Percentiles rank a stretch among this genome's conserved stretches.
These are phyloP conservation scores for Tragelaphus scriptus DNA, from an alignment of 2,113 vertebrate genomes.

Conservation along the genomic window DNA sequence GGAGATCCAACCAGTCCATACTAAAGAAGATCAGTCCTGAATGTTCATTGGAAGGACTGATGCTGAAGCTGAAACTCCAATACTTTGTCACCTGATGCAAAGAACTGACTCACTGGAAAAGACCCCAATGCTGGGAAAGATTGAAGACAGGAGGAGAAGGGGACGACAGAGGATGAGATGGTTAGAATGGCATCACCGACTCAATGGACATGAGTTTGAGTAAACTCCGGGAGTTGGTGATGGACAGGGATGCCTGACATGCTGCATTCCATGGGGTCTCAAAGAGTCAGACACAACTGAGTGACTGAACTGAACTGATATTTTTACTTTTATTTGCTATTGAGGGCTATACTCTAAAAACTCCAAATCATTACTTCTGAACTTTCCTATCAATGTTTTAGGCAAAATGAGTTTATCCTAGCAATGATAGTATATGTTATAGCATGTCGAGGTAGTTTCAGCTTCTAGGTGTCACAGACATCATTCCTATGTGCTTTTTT, in stretches of 20 bases:
- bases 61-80: neutral
- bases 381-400: neutral
- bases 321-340: neutral
- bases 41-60: neutral
- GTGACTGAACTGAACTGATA: neutral
- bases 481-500: neutral
- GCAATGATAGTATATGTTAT: neutral
- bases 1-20: neutral
- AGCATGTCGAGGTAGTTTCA: neutral
- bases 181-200: neutral
- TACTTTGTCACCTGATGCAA: neutral
- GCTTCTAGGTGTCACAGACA: neutral
- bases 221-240: neutral
- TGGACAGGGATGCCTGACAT: neutral
- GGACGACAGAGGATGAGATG: neutral
- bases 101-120: neutral
- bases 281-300: neutral
- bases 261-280: rapidly evolving
- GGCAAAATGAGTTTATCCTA: neutral
- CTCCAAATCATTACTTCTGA: constrained; percentile 7
- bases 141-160: neutral
- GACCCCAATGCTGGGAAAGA: neutral
- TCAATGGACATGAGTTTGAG: neutral
- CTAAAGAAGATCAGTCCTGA: neutral
- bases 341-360: neutral